Conservation (phyloP, 2,113 vertebrate genomes). For the Melanerpes formicivorus region DNA sequence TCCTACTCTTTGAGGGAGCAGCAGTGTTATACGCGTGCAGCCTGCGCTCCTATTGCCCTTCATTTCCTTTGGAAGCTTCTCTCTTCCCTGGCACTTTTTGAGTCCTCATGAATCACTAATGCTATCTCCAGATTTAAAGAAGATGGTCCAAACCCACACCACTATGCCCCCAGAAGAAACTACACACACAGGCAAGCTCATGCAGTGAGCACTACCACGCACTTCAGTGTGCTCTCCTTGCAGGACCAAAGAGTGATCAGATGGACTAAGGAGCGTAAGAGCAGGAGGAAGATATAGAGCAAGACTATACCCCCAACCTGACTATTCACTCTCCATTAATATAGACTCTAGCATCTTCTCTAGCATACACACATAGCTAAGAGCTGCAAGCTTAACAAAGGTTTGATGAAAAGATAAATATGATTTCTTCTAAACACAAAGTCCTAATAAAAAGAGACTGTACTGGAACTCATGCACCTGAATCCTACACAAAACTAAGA, state of each 20-base stretch:
- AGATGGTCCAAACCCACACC: neutral
- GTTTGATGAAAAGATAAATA: neutral
- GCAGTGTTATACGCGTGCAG: neutral
- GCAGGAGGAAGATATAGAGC: neutral
- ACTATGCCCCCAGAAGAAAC: neutral
- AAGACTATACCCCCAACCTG: neutral
- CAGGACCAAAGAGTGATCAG: neutral
- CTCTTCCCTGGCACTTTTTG: slow-evolving; percentile 15
- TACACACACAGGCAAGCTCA: neutral
- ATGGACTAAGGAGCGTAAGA: neutral
- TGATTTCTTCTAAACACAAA: neutral
- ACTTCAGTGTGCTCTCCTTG: rapidly evolving
- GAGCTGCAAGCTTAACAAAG: neutral
- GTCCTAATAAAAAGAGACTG: neutral
- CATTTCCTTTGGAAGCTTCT: neutral
- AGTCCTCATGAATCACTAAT: slow-evolving; percentile 28
- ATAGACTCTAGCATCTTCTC: neutral
- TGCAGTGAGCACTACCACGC: rapidly evolving
- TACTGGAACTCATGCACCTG: neutral
- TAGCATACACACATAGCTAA: rapidly evolving
- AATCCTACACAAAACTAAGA: neutral
- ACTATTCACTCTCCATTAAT: neutral
- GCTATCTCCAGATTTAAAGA: neutral
- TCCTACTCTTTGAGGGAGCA: neutral
- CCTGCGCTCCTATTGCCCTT: neutral